Conservation (phyloP, 2,888 invertebrate genomes). For the Drosophila colorata region DNA sequence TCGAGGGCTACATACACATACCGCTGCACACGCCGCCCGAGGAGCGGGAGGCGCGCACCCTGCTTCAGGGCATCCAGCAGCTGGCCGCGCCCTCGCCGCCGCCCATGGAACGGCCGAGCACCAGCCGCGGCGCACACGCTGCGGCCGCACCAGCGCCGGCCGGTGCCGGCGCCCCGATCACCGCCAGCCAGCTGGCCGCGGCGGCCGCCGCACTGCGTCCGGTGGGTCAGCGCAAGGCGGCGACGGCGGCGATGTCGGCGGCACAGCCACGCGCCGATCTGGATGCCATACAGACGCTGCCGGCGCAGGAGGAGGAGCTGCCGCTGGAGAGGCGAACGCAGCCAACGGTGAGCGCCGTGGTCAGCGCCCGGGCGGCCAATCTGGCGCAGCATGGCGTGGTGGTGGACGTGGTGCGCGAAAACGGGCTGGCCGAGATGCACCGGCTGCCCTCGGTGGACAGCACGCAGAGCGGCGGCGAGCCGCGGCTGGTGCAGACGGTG, state of each 20-base stretch:
- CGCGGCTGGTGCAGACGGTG: constrained; percentile 75
- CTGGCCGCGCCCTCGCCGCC: constrained; percentile 75
- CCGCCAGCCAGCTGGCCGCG: constrained; percentile 73
- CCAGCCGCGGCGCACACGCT: constrained; percentile 33
- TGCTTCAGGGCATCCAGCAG: constrained; percentile 81
- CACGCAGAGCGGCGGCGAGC: constrained; percentile 73
- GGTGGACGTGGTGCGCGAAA: constrained; percentile 63
- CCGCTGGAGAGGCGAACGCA: constrained; percentile 83
- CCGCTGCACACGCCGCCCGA: constrained; percentile 91
- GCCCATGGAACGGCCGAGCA: constrained; percentile 49
- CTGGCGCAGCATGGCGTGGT: background rate
- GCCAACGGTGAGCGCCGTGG: constrained; percentile 81
- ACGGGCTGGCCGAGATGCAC: constrained; percentile 80
- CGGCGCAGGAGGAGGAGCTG: constrained; percentile 81
- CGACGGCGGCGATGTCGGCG: no score
- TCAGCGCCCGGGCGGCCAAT: constrained; percentile 13
- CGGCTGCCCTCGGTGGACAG: constrained; percentile 79
- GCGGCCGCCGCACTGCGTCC: constrained; percentile 76
- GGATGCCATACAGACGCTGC: constrained; percentile 88
- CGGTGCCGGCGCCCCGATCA: constrained; percentile 66
- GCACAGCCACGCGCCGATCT: constrained; percentile 81
- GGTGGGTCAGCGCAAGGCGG: constrained; percentile 47
- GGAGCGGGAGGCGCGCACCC: constrained; percentile 86
- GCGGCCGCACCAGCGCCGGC: constrained; percentile 30
- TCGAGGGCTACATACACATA: constrained; percentile 89